Evolutionary conservation across 2,113 vertebrate species (phyloP), one percentile per base, ranked within the genome.

Genomic region (Ailurus styani): DNA sequence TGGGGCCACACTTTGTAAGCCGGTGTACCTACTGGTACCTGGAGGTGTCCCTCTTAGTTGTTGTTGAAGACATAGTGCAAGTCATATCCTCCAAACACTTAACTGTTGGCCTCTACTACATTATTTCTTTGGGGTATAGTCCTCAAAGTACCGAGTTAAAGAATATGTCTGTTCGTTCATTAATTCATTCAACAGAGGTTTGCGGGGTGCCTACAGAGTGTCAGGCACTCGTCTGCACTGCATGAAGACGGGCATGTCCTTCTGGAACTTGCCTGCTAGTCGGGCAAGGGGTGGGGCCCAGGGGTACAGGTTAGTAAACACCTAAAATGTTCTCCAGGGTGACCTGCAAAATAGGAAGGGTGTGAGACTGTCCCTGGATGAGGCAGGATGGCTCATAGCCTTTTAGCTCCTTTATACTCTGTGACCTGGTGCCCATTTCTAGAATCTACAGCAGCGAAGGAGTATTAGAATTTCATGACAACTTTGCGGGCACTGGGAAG

Each of bases 401-500:
- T 12, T 52, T 3, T 18, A 34, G 7, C 52, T 31, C 14, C 47
- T 60, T 9, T 1, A 3, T 0, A 25, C 27, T 83, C 60, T 45
- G 31, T 6, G 87, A 50, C 42, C 55, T 5, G 21, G 12, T 37
- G 3, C 34, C 23, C 4, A 8, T n/a, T 20, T 47, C 91, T 12
- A 37, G 87, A 31, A 29, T 1, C 27, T 1, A 14, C 3, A 1
- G 75, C 18, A 34, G 57, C 0, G 4, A 87, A 6, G 0, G 2
- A 7, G 3, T 1, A 4, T 31, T 2, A 9, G 2, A 2, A 27
- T 20, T 18, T 50, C 21, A 4, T 0, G 10, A 5, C 6, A 14
- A 9, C 45, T 21, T 6, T 0, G 15, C 64, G 62, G 18, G 70
- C 42, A 7, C 50, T 0, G 20, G 50, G 20, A 29, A 31, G 68